phyloP scores from a whole-genome alignment of 2,888 invertebrate genomes.

The Thumatha senex region DNA sequence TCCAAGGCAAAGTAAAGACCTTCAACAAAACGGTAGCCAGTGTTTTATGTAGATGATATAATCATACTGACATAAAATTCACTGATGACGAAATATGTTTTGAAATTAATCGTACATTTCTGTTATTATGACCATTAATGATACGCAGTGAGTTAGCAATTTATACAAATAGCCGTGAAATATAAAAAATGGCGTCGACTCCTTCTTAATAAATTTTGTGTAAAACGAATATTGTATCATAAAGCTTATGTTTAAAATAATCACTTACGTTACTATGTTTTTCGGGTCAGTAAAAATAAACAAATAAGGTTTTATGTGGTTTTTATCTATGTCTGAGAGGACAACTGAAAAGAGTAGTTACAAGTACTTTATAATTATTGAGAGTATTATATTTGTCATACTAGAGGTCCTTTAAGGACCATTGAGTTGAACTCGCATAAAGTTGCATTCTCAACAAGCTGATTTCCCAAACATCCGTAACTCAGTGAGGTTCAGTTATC shows the following conservation, averaged over 20 bases:
- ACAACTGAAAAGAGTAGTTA: too few relatives aligned
- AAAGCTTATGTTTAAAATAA: conserved; percentile 28
- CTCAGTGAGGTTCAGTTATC: too few relatives aligned
- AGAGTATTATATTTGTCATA: too few relatives aligned
- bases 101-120: conserved; percentile 14
- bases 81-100: conserved; percentile 13
- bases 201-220: conserved; percentile 5
- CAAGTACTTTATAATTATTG: too few relatives aligned
- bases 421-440: too few relatives aligned
- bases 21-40: not conserved
- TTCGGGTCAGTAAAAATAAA: not conserved
- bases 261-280: conserved; percentile 9
- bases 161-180: conserved; percentile 9
- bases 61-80: conserved; percentile 4
- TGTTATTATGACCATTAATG: conserved; percentile 20
- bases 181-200: conserved; percentile 22
- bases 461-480: too few relatives aligned
- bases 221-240: conserved; percentile 16
- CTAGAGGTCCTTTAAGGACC: too few relatives aligned
- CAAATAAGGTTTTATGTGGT: not conserved
- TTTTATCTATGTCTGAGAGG: not conserved
- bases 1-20: not conserved
- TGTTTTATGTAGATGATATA: not conserved
- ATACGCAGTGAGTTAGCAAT: conserved; percentile 32
- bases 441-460: too few relatives aligned